A percentile compares a stretch with the other conserved stretches of the same genome.
Conservation (phyloP, 2,888 invertebrate species). For the Eulithis prunata region DNA sequence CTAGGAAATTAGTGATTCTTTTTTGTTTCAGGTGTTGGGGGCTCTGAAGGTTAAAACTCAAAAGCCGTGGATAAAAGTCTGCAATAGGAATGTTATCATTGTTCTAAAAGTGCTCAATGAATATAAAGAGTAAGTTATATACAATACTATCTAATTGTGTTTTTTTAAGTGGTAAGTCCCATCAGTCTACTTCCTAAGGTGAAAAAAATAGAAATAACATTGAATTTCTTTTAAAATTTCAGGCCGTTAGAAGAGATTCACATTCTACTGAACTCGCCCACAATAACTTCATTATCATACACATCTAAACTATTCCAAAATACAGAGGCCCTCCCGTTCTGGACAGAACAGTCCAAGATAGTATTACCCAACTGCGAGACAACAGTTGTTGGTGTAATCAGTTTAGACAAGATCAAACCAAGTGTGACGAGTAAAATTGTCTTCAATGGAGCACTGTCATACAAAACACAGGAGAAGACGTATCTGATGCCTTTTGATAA, state of each 20-base stretch:
- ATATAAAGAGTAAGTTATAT: slow-evolving; percentile 57
- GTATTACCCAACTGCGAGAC: slow-evolving; percentile 46
- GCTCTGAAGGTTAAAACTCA: slow-evolving; percentile 52
- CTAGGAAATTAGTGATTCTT: neutral
- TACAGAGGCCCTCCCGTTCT: slow-evolving; percentile 51
- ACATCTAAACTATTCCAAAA: slow-evolving; percentile 62
- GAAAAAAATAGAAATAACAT: neutral
- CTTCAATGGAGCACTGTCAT: slow-evolving; percentile 60
- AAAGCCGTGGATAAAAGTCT: slow-evolving; percentile 61
- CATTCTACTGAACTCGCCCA: slow-evolving; percentile 45
- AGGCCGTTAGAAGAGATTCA: slow-evolving; percentile 61
- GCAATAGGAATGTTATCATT: slow-evolving; percentile 65
- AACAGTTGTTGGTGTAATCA: slow-evolving; percentile 54
- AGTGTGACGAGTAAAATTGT: slow-evolving; percentile 54
- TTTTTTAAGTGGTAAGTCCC: too few species aligned
- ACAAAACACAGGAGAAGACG: slow-evolving; percentile 50
- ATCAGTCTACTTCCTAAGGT: too few species aligned
- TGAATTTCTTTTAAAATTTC: slow-evolving; percentile 29
- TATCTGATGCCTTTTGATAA: slow-evolving; percentile 61
- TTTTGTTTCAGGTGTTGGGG: slow-evolving; percentile 55
- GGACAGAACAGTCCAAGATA: slow-evolving; percentile 49
- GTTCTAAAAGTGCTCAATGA: slow-evolving; percentile 54
- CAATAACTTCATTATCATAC: slow-evolving; percentile 55
- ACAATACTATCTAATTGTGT: too few species aligned
- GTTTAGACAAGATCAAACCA: slow-evolving; percentile 58